Evolutionary conservation across 2,888 invertebrate species (phyloP), one percentile per base, ranked within the genome.

Genomic region (Epinotia ramella): DNA sequence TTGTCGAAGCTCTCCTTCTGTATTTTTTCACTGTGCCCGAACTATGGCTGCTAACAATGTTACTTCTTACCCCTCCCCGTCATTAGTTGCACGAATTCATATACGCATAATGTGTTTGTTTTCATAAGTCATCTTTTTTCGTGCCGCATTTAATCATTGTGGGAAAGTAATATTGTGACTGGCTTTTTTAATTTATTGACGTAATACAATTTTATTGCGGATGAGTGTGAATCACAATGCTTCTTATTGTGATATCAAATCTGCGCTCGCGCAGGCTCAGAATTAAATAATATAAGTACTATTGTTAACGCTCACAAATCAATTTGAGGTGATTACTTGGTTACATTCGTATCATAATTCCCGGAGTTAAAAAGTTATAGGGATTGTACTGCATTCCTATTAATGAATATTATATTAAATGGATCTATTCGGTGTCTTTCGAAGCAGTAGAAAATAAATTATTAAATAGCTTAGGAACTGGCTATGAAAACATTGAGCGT

Each of bases 11-110:
- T 59, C 24, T n/a, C 69, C 59, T 69, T 46, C 77, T 69, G 69
- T 69, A 59, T 33, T n/a, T 60, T 28, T 28, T 16, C 46, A 28
- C 11, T 69, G 40, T 16, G 59, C 24, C 56, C 60, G 78, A 91
- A 92, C 93, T 93, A 92, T 91, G 90, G 88, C 91, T 92, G 91
- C 88, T 91, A 90, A 93, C 92, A 93, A 85, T 92, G 92, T 93
- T 89, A 89, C 89, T 66, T 89, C 86, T 88, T 91, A 92, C 93
- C 93, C 93, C 90, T 92, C 91, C 90, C 92, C 89, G 88, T 93
- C 93, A 94, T 94, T 94, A 94, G 93, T 89, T 91, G 90, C 88
- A 90, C 91, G 89, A 93, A 91, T 92, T 92, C 91, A 90, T 87
- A 87, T 86, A 90, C 88, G 90, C 88, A 88, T 91, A 90, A 91